Conservation (phyloP, 2,888 invertebrate species). For the Eudasyphora cyanicolor region DNA sequence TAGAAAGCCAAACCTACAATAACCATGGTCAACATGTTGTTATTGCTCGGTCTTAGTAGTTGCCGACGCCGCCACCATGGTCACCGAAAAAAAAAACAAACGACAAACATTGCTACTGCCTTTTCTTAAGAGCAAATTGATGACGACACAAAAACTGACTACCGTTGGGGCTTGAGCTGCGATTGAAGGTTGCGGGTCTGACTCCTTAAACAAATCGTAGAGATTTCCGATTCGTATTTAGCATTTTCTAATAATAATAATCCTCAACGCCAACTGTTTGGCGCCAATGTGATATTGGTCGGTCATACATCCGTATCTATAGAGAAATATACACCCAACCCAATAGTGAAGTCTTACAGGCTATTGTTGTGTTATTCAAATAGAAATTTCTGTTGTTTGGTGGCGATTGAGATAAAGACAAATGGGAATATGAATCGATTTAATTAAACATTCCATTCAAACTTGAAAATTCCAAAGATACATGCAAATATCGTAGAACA, state of each 20-base stretch:
- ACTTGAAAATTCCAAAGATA: not conserved
- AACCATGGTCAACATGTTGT: slow-evolving; percentile 34
- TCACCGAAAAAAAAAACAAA: too few relatives aligned
- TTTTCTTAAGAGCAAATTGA: not conserved
- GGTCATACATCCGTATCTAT: not conserved
- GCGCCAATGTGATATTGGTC: slow-evolving; percentile 25
- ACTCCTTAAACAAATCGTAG: slow-evolving; percentile 55
- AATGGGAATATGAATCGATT: not conserved
- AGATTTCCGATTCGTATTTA: slow-evolving; percentile 13
- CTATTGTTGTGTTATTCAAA: not conserved
- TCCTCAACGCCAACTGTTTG: slow-evolving; percentile 37
- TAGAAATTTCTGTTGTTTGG: not conserved
- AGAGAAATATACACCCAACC: too few relatives aligned
- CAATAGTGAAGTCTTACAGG: not conserved
- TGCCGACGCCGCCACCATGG: slow-evolving; percentile 37
- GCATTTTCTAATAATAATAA: slow-evolving; percentile 51
- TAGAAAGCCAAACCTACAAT: not conserved
- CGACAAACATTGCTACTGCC: not conserved
- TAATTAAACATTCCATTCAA: not conserved
- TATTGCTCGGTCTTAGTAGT: not conserved
- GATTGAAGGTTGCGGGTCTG: slow-evolving; percentile 35
- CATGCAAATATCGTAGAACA: not conserved
- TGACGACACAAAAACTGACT: not conserved
- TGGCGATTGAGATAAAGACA: not conserved
- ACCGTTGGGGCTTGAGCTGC: too few relatives aligned